These are phyloP conservation scores for Nesogale talazaci DNA, from an alignment of 2,113 vertebrate species.

Conservation along the genomic window DNA sequence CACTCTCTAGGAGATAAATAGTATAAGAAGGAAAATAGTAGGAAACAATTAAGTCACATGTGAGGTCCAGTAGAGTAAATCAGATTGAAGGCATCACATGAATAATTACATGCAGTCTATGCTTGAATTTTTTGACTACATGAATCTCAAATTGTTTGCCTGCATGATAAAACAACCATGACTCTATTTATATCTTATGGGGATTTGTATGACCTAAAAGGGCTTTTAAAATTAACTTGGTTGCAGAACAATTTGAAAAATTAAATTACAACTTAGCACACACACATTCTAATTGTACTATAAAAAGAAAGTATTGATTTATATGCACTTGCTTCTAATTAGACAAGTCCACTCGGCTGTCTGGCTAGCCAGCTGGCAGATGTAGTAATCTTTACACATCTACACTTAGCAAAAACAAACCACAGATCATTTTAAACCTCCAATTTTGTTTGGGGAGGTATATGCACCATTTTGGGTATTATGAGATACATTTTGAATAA, in stretches of 20 bases:
- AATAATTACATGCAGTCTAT: slow-evolving; percentile 44
- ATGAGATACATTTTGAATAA: slow-evolving; percentile 57
- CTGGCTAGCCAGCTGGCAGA: slow-evolving; percentile 71
- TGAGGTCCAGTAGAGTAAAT: background rate
- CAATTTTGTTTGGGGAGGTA: slow-evolving; percentile 53
- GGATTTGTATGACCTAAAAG: slow-evolving; percentile 56
- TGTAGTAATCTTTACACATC: slow-evolving; percentile 59
- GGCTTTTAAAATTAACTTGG: slow-evolving; percentile 67
- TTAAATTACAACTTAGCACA: slow-evolving; percentile 75
- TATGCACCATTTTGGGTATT: slow-evolving; percentile 41
- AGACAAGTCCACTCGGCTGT: slow-evolving; percentile 67
- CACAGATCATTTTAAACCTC: slow-evolving; percentile 57
- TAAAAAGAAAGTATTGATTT: slow-evolving; percentile 73
- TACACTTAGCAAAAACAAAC: slow-evolving; percentile 47
- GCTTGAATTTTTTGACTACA: slow-evolving; percentile 51
- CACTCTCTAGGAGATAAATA: background rate
- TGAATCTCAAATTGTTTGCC: slow-evolving; percentile 65
- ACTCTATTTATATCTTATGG: slow-evolving; percentile 65
- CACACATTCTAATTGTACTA: slow-evolving; percentile 68
- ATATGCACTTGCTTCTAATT: slow-evolving; percentile 70
- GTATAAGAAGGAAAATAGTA: slow-evolving; percentile 21
- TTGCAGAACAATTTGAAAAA: slow-evolving; percentile 71
- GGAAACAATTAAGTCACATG: slow-evolving; percentile 49
- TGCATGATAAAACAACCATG: slow-evolving; percentile 60
- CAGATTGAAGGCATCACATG: slow-evolving; percentile 10